A percentile compares a stretch with the other conserved stretches of the same genome.
Evolutionary conservation across 2,888 invertebrate genomes (phyloP).

Genomic region (Cryptops parisi): DNA sequence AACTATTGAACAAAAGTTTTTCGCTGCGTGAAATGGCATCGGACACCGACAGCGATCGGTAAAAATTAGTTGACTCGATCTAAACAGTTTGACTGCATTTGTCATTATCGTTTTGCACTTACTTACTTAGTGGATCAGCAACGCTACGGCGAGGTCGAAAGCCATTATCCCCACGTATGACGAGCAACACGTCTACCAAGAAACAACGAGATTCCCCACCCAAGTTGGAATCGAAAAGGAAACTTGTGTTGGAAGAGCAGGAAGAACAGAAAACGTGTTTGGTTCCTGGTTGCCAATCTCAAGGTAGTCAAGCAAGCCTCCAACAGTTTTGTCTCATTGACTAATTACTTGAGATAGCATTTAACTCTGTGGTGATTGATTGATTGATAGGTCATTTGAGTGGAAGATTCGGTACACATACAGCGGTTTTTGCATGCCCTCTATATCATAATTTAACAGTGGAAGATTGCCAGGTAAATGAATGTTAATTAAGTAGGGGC

Average conservation of each 20-base stretch:
- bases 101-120: too few species aligned
- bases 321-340: constrained; percentile 16
- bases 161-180: constrained; percentile 1
- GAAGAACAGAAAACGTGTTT: constrained; percentile 59
- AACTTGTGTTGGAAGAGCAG: not conserved
- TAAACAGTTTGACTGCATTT: too few species aligned
- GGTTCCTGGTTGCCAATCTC: constrained; percentile 68
- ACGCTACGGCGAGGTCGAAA: constrained; percentile 8
- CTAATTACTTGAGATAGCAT: constrained; percentile 6
- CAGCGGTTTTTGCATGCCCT: constrained; percentile 82
- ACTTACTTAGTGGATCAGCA: too few species aligned
- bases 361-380: too few species aligned
- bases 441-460: constrained; percentile 72
- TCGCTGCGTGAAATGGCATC: not conserved
- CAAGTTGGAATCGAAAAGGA: too few species aligned
- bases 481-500: too few species aligned
- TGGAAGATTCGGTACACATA: constrained; percentile 62
- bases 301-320: constrained; percentile 32
- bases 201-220: not conserved
- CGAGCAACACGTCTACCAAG: not conserved
- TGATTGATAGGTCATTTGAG: constrained; percentile 50
- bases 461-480: constrained; percentile 51
- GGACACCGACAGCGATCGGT: constrained; percentile 9
- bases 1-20: not conserved
- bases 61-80: too few species aligned